Evolutionary conservation across 2,888 invertebrate genomes (phyloP).

Genomic region (Leucozona laternaria): DNA sequence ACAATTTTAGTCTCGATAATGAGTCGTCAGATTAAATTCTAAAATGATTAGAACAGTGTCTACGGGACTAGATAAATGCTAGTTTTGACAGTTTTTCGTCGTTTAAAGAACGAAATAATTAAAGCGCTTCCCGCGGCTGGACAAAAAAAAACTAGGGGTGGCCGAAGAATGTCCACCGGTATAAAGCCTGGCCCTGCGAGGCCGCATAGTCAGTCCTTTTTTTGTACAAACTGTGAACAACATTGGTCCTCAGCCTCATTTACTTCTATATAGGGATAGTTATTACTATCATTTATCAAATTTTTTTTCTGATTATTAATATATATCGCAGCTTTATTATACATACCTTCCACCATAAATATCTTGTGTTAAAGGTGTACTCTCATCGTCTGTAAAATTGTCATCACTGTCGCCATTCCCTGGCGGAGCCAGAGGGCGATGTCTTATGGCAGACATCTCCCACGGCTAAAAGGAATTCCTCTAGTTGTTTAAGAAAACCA

Average conservation of each 20-base stretch:
- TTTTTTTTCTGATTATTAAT: not conserved
- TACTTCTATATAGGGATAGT: not conserved
- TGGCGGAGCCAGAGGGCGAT: constrained; percentile 85
- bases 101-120: no score
- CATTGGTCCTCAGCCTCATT: not conserved
- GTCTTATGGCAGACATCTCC: constrained; percentile 87
- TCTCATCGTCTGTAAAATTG: constrained; percentile 94
- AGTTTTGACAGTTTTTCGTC: no score
- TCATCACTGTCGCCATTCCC: constrained; percentile 86
- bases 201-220: no score
- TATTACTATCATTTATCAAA: not conserved
- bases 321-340: not conserved
- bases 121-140: no score
- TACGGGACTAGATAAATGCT: no score
- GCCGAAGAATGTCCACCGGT: no score
- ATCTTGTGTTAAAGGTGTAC: constrained; percentile 93
- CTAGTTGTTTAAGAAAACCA: constrained; percentile 41
- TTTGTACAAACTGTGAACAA: no score
- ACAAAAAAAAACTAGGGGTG: no score
- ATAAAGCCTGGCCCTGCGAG: no score
- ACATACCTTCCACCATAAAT: constrained; percentile 95
- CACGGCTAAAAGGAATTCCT: constrained; percentile 78
- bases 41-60: no score
- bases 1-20: no score
- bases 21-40: no score